phyloP scores from a whole-genome alignment of 2,888 invertebrate genomes.

The Aphidius colemani region DNA sequence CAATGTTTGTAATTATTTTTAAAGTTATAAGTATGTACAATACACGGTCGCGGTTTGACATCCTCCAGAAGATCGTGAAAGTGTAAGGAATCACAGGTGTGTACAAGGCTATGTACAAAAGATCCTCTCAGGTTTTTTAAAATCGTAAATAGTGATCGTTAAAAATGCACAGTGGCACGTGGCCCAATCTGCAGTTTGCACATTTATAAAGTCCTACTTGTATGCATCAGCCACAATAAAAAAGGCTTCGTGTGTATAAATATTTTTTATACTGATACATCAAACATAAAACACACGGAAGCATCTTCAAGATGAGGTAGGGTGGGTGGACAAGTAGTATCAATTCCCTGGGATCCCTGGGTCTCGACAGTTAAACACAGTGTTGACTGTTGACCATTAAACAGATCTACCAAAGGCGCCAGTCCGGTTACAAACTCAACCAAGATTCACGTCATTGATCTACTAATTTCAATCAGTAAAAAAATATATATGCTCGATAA shows the following conservation, averaged over 20 bases:
- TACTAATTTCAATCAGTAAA: no score
- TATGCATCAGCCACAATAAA: not conserved
- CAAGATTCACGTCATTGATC: conserved; percentile 24
- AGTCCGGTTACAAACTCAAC: not conserved
- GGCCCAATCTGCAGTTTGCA: conserved; percentile 38
- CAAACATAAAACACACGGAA: conserved; percentile 1
- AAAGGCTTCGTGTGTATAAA: not conserved
- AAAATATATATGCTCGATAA: no score
- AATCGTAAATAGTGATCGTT: conserved; percentile 37
- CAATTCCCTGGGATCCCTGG: conserved; percentile 2
- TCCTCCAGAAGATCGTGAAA: conserved; percentile 43
- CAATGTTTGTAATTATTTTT: no score
- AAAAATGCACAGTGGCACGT: conserved; percentile 53
- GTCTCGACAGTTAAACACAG: conserved; percentile 10
- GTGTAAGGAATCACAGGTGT: conserved; percentile 42
- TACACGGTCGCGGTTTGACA: not conserved
- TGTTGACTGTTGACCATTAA: conserved; percentile 36
- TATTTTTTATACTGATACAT: not conserved
- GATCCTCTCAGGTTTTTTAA: conserved; percentile 27
- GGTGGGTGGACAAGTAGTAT: conserved; percentile 50
- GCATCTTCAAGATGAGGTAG: conserved; percentile 25
- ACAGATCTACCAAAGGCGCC: conserved; percentile 33
- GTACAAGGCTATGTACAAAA: conserved; percentile 15
- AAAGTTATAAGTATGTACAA: no score
- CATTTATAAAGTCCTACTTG: not conserved